phyloP scores from a whole-genome alignment of 2,888 invertebrate genomes.

The Catocala sponsa region DNA sequence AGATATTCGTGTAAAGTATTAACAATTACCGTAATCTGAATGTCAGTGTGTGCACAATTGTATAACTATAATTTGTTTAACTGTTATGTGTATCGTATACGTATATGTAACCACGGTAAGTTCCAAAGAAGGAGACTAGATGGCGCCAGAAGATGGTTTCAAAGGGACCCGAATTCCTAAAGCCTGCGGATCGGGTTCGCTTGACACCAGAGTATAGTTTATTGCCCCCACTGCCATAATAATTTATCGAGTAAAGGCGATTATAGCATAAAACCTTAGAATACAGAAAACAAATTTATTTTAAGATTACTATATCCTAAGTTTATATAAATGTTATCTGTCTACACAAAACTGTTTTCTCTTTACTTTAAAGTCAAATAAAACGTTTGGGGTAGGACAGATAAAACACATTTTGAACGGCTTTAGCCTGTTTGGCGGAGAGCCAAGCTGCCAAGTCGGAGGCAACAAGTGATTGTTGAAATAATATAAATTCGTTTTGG shows the following conservation, averaged over 20 bases:
- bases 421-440: conserved; percentile 47
- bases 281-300: conserved; percentile 1
- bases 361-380: conserved; percentile 23
- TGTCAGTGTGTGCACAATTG: neutral
- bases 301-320: neutral
- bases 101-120: neutral
- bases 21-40: neutral
- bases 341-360: conserved; percentile 5
- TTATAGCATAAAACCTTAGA: conserved; percentile 6
- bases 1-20: neutral
- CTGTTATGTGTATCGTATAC: no score
- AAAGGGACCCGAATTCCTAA: neutral
- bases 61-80: no score
- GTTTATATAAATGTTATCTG: neutral
- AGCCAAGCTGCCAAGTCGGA: conserved; percentile 42
- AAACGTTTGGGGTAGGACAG: conserved; percentile 29
- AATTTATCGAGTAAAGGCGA: conserved; percentile 4
- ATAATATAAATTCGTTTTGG: conserved; percentile 45
- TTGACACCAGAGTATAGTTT: conserved; percentile 11
- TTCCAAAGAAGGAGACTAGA: neutral
- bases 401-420: conserved; percentile 43
- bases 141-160: neutral
- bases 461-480: conserved; percentile 61
- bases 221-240: conserved; percentile 27
- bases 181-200: conserved; percentile 11